Evolutionary conservation across 2,888 invertebrate species (phyloP), one percentile per base, ranked within the genome.

Genomic region (Dasysyrphus tricinctus): DNA sequence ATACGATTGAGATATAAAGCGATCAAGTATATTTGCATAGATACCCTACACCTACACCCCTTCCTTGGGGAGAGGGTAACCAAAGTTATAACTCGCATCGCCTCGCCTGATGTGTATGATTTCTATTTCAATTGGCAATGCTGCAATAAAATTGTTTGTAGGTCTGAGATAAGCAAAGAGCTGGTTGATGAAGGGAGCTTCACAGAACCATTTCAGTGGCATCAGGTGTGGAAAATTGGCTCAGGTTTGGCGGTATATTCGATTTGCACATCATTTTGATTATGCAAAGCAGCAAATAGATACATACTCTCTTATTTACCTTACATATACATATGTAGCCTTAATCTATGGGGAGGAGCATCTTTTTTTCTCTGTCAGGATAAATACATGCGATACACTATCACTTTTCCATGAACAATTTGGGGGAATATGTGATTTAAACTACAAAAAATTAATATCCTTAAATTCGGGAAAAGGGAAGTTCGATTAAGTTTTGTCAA

Each of bases 201-300:
- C 11, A 37, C 12, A 12, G 44, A n/a, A 32, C 14, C 24, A 14
- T 34, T 24, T 24, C 59, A 42, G 44, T 32, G 67, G 86, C 56
- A 78, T 72, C 86, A 86, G 86, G 86, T 86, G 86, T 86, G 49
- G 65, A 59, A 79, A 86, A 86, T 69, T 86, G 78, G 79, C 78
- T 86, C 80, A 24, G 57, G 42, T 74, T 81, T 75, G 49, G 74
- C 74, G 77, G 77, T 81, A 78, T 86, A 75, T 86, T 86, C 82
- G 70, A 79, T 82, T 82, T 63, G 82, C 86, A 86, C 86, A 79
- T 86, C 78, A 86, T 86, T 82, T 79, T 79, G 78, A 75, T 82
- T 86, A 86, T 86, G 82, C 75, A 86, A 82, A 86, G 59, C n/a
- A 67, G 19, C 19, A 24, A 49, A 44, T 1, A 39, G 16, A 74